A percentile compares a stretch with the other conserved stretches of the same genome.
phyloP scores from a whole-genome alignment of 2,888 invertebrate species.

The Erannis defoliaria region DNA sequence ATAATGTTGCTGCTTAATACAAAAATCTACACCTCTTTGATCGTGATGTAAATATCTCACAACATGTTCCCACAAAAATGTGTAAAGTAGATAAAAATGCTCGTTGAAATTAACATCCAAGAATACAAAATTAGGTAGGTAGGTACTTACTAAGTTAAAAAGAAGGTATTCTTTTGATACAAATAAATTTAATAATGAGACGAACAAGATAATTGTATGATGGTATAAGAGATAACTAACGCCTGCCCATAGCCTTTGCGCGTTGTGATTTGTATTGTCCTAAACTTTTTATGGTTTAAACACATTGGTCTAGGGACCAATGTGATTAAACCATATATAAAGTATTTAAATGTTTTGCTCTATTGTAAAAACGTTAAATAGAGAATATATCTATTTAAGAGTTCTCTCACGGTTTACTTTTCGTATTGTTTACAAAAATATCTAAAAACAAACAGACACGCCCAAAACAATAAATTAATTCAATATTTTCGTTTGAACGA shows the following conservation, averaged over 20 bases:
- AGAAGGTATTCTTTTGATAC: too few species aligned
- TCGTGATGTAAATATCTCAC: slow-evolving; percentile 30
- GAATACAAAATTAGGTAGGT: not conserved
- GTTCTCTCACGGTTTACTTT: not conserved
- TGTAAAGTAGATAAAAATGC: slow-evolving; percentile 17
- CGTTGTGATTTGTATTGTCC: too few species aligned
- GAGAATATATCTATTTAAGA: not conserved
- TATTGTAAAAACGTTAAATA: too few species aligned
- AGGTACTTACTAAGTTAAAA: too few species aligned
- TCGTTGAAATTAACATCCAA: not conserved
- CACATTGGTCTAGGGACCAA: too few species aligned
- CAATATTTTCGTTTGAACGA: slow-evolving; percentile 30
- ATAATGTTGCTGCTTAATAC: slow-evolving; percentile 24
- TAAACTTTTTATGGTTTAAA: too few species aligned
- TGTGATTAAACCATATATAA: too few species aligned
- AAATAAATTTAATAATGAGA: too few species aligned
- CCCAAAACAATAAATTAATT: slow-evolving; percentile 32
- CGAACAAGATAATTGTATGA: too few species aligned
- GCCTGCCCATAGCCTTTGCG: too few species aligned
- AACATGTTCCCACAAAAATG: slow-evolving; percentile 20
- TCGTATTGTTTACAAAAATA: not conserved
- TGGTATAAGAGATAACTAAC: too few species aligned
- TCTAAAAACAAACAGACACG: slow-evolving; percentile 19
- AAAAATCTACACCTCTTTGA: slow-evolving; percentile 33
- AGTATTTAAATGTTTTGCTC: too few species aligned